A percentile compares a stretch with the other conserved stretches of the same genome.
Evolutionary conservation across 2,888 invertebrate species (phyloP).

Genomic region (Agonum fuliginosum): DNA sequence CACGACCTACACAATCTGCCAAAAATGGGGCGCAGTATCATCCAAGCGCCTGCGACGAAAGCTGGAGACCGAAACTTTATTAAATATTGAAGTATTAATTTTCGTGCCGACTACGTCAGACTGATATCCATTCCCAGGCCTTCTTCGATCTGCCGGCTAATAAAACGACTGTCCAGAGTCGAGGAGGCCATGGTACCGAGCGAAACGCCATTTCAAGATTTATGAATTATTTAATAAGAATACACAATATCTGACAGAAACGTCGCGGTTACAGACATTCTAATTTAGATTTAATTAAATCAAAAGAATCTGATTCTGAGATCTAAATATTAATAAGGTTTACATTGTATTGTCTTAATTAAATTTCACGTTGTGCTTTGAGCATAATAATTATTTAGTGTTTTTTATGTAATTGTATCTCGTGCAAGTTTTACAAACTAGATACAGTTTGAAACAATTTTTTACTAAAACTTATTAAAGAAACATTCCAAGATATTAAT

Average conservation of each 20-base stretch:
- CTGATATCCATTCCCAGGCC: constrained; percentile 32
- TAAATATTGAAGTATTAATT: constrained; percentile 57
- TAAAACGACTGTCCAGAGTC: constrained; percentile 47
- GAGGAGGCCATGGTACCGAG: constrained; percentile 15
- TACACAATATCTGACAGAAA: constrained; percentile 26
- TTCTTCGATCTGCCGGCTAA: constrained; percentile 49
- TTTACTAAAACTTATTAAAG: constrained; percentile 2
- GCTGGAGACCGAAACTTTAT: constrained; percentile 48
- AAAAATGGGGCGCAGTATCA: neutral
- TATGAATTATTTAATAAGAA: constrained; percentile 54
- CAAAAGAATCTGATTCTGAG: constrained; percentile 1
- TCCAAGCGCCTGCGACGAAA: constrained; percentile 18
- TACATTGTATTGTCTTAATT: constrained; percentile 38
- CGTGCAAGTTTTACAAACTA: too few species aligned
- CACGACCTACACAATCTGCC: constrained; percentile 15
- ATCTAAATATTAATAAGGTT: constrained; percentile 22
- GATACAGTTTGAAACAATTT: neutral
- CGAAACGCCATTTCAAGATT: constrained; percentile 26
- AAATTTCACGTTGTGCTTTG: too few species aligned
- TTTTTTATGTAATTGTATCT: too few species aligned
- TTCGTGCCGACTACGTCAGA: constrained; percentile 31
- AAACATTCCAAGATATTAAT: too few species aligned
- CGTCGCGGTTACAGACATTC: neutral
- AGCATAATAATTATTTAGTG: too few species aligned
- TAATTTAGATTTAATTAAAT: constrained; percentile 36